Evolutionary conservation across 2,888 invertebrate species (phyloP).

Genomic region (Galerucella nymphaeae): DNA sequence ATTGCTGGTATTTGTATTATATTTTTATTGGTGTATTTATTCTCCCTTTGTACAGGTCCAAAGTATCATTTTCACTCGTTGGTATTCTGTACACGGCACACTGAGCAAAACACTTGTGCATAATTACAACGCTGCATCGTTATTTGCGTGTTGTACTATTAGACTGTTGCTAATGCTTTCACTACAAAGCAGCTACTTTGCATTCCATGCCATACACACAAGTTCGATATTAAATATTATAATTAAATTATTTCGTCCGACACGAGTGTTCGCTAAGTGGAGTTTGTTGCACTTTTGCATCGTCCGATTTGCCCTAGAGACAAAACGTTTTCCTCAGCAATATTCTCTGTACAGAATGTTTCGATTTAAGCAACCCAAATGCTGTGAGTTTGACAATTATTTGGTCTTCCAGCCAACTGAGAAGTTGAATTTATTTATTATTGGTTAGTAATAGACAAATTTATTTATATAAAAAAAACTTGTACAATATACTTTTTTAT

Average conservation of each 20-base stretch:
- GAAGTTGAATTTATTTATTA: too few relatives aligned
- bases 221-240: constrained; percentile 46
- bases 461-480: too few relatives aligned
- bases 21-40: constrained; percentile 3
- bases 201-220: constrained; percentile 30
- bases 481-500: too few relatives aligned
- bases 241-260: constrained; percentile 43
- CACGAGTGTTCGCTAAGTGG: constrained; percentile 39
- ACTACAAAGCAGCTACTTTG: constrained; percentile 47
- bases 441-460: too few relatives aligned
- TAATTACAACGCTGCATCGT: constrained; percentile 52
- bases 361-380: background rate
- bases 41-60: background rate
- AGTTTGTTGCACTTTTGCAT: constrained; percentile 33
- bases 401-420: too few relatives aligned
- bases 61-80: constrained; percentile 36
- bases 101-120: constrained; percentile 56
- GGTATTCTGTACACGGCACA: constrained; percentile 52
- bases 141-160: constrained; percentile 43
- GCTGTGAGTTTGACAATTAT: too few relatives aligned
- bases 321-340: too few relatives aligned
- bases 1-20: too few relatives aligned
- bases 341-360: background rate
- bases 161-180: constrained; percentile 50
- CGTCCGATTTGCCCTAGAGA: constrained; percentile 17